phyloP scores from a whole-genome alignment of 2,113 vertebrate species.

The Takifugu flavidus region DNA sequence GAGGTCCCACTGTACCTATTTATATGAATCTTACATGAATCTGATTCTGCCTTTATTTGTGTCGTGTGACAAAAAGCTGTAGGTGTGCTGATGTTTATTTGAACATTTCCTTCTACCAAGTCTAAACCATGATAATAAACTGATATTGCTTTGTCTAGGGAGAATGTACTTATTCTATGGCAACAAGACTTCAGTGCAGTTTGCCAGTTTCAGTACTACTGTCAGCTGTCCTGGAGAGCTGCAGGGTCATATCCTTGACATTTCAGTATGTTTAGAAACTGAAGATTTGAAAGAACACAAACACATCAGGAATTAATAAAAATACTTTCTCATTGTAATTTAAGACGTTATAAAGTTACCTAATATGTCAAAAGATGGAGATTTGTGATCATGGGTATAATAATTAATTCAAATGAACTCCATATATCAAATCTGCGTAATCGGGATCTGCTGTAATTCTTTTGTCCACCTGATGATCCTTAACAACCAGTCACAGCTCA shows the following conservation, averaged over 20 bases:
- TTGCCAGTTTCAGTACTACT: conserved; percentile 84
- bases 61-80: background rate
- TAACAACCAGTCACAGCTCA: conserved; percentile 80
- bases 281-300: too few species aligned
- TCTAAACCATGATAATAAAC: background rate
- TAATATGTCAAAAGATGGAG: too few species aligned
- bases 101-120: background rate
- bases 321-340: too few species aligned
- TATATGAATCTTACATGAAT: too few species aligned
- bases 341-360: background rate
- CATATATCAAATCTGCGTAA: too few species aligned
- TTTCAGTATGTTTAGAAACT: background rate
- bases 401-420: too few species aligned
- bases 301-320: too few species aligned
- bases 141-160: conserved; percentile 67
- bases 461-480: conserved; percentile 43
- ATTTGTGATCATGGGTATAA: too few species aligned
- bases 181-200: conserved; percentile 92
- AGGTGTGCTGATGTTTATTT: background rate
- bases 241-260: conserved; percentile 86
- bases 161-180: conserved; percentile 94
- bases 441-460: too few species aligned
- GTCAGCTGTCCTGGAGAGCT: conserved; percentile 85
- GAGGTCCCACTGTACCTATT: too few species aligned
- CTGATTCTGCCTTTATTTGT: background rate